phyloP scores from a whole-genome alignment of 2,797 vertebrate species.

The Lerista edwardsae region DNA sequence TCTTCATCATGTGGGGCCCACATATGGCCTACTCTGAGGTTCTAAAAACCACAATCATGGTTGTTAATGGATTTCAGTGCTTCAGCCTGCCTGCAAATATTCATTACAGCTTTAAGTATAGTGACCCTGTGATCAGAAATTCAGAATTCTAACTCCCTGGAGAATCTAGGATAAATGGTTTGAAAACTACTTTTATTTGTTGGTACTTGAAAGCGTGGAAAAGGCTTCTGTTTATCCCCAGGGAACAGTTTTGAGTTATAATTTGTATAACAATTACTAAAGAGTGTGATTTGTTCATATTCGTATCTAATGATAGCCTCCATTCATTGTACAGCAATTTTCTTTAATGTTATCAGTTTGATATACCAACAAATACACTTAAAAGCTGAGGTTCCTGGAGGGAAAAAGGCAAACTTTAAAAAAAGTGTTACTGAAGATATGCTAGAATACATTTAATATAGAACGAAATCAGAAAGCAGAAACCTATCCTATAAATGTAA shows the following conservation, averaged over 20 bases:
- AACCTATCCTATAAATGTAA: conserved; percentile 33
- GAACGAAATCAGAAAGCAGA: conserved; percentile 41
- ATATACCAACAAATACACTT: conserved; percentile 12
- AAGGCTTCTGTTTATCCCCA: conserved; percentile 18
- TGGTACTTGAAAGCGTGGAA: not conserved
- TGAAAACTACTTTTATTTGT: not conserved
- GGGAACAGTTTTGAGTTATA: not conserved
- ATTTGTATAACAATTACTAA: conserved; percentile 25
- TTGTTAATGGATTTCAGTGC: not conserved
- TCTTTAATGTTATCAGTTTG: not conserved
- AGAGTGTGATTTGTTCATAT: not conserved
- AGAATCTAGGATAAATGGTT: not conserved
- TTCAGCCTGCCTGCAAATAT: not conserved
- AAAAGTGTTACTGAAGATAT: conserved; percentile 14
- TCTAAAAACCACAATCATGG: not conserved
- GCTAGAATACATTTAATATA: not conserved
- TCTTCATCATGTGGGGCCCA: not conserved
- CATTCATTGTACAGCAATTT: not conserved
- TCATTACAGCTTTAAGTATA: not conserved
- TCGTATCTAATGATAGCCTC: conserved; percentile 10
- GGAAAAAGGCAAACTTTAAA: conserved; percentile 11
- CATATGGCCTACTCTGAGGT: not conserved
- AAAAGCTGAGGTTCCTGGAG: conserved; percentile 5
- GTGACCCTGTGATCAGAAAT: not conserved
- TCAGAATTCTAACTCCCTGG: not conserved